Base-by-base conservation (phyloP, 1,140 invertebrate species). In the Thaumatotibia leucotreta region DNA sequence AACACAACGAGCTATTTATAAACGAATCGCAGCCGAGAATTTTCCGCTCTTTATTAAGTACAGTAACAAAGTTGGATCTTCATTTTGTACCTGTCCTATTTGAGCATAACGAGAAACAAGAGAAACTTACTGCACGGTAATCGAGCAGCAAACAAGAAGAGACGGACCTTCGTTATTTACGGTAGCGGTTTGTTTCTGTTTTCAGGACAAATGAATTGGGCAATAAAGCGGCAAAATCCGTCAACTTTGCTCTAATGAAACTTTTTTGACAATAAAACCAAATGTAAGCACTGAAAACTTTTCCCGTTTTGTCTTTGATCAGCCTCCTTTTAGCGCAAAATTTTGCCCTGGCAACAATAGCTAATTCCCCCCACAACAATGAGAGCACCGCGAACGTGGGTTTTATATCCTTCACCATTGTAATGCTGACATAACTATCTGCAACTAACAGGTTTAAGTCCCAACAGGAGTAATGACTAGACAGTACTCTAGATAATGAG, bases 221-320 rank as follows among this genome's bases (percentile, higher is more conserved):
- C 81, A 81, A 87, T 84, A 85, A 83, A 82, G 68, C 71, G 80
- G 69, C 75, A 78, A 86, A 73, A 85, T 79, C 75, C 79, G 77
- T 86, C 84, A 84, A 84, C 83, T 85, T 85, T 84, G 74, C 76
- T 74, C 68, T 78, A 82, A 82, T 82, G 77, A 87, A 86, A 84
- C 74, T 86, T 89, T 58, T 88, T 85, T 80, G 77, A 81, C 80
- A 86, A 81, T 80, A 80, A 83, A 80, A 76, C 76, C 69, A 64
- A 83, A 85, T 75, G 75, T 64, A 65, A 76, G 63, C 77, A 80
- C 72, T 79, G 72, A 64, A 78, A 82, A 79, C 64, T 81, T 80
- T 73, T 66, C 63, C 64, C 64, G 72, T 69, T 81, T 78, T 79
- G 81, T 86, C 81, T 84, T 82, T 86, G 77, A 83, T 82, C 74